Conservation (phyloP, 2,797 vertebrate genomes). For the Hippopotamyrus pictus region DNA sequence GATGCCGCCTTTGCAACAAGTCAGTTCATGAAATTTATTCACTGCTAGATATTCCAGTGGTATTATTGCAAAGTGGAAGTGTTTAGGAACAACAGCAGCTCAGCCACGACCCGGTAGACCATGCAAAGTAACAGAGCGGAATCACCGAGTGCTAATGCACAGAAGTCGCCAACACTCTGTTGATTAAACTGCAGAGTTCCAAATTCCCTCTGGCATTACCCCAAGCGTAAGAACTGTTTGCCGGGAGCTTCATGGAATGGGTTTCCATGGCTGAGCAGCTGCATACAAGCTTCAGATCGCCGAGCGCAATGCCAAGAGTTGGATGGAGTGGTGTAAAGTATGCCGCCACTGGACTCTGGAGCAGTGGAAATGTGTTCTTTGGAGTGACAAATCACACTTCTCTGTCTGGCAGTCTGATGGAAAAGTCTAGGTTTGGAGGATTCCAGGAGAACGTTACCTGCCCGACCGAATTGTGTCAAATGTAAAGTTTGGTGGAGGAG, state of each 20-base stretch:
- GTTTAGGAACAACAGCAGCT: not conserved
- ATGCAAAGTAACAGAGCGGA: not conserved
- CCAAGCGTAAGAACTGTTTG: not conserved
- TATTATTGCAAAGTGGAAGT: not conserved
- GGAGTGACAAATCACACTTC: not conserved
- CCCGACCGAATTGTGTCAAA: not conserved
- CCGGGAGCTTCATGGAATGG: not conserved
- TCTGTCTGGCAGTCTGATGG: not conserved
- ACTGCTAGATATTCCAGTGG: not conserved
- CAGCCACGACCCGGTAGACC: not conserved
- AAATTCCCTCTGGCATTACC: not conserved
- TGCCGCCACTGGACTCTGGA: not conserved
- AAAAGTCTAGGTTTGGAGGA: not conserved
- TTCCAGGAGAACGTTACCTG: not conserved
- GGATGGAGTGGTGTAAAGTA: not conserved
- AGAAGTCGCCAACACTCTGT: not conserved
- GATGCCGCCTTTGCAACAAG: not conserved
- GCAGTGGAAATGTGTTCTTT: not conserved
- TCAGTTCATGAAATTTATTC: not conserved
- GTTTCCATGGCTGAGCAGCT: not conserved
- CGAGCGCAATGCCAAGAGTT: not conserved
- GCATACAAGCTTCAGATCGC: not conserved
- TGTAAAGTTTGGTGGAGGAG: not conserved
- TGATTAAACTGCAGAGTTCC: not conserved
- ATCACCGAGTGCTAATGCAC: not conserved